phyloP scores from a whole-genome alignment of 2,113 vertebrate genomes.

The Siniperca knerii region DNA sequence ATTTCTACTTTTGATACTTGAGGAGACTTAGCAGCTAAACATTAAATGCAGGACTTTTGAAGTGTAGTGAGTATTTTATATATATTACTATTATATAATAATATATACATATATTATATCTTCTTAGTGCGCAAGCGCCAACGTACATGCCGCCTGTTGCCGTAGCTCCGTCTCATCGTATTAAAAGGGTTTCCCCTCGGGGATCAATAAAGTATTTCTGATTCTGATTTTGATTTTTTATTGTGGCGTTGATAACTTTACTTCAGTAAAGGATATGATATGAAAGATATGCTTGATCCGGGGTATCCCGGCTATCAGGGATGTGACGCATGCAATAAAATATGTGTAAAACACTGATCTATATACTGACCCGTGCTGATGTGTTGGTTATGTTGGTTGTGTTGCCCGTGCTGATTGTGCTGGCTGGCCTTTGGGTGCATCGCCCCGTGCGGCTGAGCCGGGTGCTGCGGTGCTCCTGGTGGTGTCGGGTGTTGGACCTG shows the following conservation, averaged over 20 bases:
- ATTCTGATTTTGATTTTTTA: too few species aligned
- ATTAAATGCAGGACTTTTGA: background rate
- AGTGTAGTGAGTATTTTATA: background rate
- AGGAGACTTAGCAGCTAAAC: background rate
- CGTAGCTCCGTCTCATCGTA: too few species aligned
- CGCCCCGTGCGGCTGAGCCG: constrained; percentile 79
- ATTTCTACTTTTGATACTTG: background rate
- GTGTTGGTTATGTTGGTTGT: constrained; percentile 78
- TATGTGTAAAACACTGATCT: background rate
- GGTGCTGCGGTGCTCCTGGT: constrained; percentile 76
- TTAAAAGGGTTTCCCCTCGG: too few species aligned
- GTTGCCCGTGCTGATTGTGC: constrained; percentile 80
- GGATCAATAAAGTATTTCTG: too few species aligned
- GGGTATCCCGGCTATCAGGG: too few species aligned
- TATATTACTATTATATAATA: too few species aligned
- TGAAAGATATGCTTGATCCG: background rate
- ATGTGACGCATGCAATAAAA: background rate
- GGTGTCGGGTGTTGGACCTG: constrained; percentile 81
- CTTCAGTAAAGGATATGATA: background rate
- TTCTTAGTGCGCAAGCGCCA: too few species aligned
- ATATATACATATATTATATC: too few species aligned
- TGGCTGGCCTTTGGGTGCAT: constrained; percentile 87
- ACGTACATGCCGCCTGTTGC: too few species aligned
- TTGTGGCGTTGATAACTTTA: background rate
- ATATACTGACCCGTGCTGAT: constrained; percentile 82